Evolutionary conservation across 2,888 invertebrate species (phyloP).

Genomic region (Heterodera filipjevi): DNA sequence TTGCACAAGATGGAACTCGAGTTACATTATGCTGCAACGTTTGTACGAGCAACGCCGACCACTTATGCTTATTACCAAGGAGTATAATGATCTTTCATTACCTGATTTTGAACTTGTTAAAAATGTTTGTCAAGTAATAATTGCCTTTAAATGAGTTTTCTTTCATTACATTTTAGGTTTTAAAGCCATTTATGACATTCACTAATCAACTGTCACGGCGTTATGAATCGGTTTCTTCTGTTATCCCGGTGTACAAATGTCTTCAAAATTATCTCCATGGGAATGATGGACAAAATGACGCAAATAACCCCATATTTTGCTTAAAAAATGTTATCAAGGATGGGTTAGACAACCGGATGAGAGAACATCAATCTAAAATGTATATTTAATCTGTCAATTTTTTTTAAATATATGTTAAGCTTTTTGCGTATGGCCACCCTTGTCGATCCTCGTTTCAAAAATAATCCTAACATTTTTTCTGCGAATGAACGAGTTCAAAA

Average conservation of each 20-base stretch:
- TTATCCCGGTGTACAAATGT: too few species aligned
- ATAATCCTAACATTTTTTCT: too few species aligned
- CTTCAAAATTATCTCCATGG: neutral
- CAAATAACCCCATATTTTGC: neutral
- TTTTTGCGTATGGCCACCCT: too few species aligned
- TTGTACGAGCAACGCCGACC: neutral
- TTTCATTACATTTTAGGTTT: neutral
- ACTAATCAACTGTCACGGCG: too few species aligned
- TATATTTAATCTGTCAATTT: too few species aligned
- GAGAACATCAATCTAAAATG: too few species aligned
- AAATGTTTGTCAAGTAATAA: neutral
- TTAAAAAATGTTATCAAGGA: neutral
- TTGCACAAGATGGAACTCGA: neutral
- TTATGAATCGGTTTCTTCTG: too few species aligned
- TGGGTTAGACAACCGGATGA: too few species aligned
- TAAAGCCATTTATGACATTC: conserved; percentile 2
- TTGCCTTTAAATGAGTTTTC: too few species aligned
- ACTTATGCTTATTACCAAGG: neutral
- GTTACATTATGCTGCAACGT: neutral
- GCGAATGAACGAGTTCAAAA: too few species aligned
- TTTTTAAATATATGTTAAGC: too few species aligned
- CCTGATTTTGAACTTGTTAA: conserved; percentile 4
- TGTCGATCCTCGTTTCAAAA: too few species aligned
- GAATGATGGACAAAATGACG: neutral
- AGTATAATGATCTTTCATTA: neutral